Evolutionary conservation across 2,888 invertebrate genomes (phyloP).

Genomic region (Drosophila cracens): DNA sequence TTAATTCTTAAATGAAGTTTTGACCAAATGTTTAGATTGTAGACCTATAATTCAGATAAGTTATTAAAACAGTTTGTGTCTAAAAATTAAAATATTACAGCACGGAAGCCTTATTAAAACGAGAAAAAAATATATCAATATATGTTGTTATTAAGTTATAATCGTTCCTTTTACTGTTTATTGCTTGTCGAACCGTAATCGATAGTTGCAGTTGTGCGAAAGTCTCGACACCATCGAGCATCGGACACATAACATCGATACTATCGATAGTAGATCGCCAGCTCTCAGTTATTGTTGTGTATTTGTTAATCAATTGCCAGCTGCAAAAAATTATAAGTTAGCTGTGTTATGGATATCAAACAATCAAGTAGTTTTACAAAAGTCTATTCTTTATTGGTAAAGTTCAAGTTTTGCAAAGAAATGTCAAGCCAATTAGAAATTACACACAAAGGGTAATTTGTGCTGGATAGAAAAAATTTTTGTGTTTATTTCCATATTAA

Average conservation of each 20-base stretch:
- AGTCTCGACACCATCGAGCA: neutral
- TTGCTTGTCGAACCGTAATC: neutral
- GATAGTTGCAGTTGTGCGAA: neutral
- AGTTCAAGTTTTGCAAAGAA: neutral
- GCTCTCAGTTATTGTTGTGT: neutral
- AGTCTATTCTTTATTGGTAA: neutral
- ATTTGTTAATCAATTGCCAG: neutral
- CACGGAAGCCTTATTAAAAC: neutral
- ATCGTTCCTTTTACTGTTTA: neutral
- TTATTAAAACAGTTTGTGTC: slow-evolving; percentile 20
- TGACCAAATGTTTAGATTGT: slow-evolving; percentile 15
- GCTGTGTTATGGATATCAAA: neutral
- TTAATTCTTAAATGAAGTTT: slow-evolving; percentile 9
- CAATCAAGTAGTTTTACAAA: neutral
- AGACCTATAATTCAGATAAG: slow-evolving; percentile 21
- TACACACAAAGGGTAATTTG: neutral
- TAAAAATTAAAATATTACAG: slow-evolving; percentile 2
- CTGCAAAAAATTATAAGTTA: neutral
- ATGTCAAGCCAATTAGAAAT: neutral
- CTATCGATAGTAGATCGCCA: neutral
- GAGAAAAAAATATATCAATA: neutral
- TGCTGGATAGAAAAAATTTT: neutral
- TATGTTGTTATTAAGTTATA: neutral
- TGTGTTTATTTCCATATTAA: neutral
- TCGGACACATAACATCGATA: neutral